These are phyloP conservation scores for Notodonta dromedarius DNA, from an alignment of 2,888 invertebrate species.

Conservation along the genomic window DNA sequence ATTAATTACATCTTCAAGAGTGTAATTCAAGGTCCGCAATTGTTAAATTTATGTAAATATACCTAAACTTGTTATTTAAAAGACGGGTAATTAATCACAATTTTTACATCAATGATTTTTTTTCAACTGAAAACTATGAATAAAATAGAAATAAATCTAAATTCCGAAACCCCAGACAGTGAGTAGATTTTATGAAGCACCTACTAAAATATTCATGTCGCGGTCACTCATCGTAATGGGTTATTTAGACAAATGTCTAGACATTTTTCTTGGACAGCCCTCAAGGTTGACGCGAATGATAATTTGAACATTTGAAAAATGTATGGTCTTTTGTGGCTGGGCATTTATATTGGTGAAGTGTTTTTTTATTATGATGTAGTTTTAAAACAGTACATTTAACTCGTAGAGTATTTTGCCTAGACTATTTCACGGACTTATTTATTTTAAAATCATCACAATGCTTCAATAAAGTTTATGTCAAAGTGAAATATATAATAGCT, in stretches of 20 bases:
- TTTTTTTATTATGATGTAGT: neutral
- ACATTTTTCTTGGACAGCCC: constrained; percentile 19
- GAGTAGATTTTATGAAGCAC: constrained; percentile 10
- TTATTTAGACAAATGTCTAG: constrained; percentile 36
- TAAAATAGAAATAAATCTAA: constrained; percentile 3
- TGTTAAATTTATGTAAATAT: no score
- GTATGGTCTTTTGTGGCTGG: neutral
- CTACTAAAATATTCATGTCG: constrained; percentile 31
- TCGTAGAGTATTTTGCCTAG: no score
- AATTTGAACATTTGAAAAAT: constrained; percentile 5
- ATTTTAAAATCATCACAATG: no score
- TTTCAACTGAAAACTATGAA: constrained; percentile 2
- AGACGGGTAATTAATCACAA: neutral
- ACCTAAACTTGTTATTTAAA: neutral
- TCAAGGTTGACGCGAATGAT: constrained; percentile 5
- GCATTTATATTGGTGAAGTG: neutral
- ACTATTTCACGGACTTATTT: no score
- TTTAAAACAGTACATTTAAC: no score
- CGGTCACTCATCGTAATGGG: constrained; percentile 29
- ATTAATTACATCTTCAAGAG: no score
- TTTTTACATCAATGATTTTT: neutral
- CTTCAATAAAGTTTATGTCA: no score
- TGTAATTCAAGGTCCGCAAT: no score
- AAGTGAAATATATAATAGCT: no score
- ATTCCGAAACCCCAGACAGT: constrained; percentile 5